These are phyloP conservation scores for Ferrisia virgata DNA, from an alignment of 2,888 invertebrate species.

Conservation along the genomic window DNA sequence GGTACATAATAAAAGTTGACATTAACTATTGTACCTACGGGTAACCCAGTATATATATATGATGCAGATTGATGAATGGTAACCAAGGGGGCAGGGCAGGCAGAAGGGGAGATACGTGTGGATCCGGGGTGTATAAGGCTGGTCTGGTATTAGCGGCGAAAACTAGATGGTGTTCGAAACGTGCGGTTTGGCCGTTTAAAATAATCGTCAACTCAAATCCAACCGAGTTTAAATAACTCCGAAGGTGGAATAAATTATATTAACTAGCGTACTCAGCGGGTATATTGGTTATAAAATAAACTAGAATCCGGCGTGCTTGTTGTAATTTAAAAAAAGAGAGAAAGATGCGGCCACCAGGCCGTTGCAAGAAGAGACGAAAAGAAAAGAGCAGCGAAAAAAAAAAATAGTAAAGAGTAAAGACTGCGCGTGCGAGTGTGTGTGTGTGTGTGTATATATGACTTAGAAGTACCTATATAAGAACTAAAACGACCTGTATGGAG, in stretches of 20 bases:
- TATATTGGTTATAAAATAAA: slow-evolving; percentile 45
- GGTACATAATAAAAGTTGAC: slow-evolving; percentile 37
- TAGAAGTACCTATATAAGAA: no score
- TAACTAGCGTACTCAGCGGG: slow-evolving; percentile 45
- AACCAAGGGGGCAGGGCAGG: background rate
- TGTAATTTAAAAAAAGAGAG: slow-evolving; percentile 41
- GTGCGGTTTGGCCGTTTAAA: slow-evolving; percentile 44
- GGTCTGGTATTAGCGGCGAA: slow-evolving; percentile 10
- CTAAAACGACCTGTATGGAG: slow-evolving; percentile 43
- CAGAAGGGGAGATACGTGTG: no score
- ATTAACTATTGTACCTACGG: background rate
- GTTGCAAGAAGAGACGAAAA: background rate
- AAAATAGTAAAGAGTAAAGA: background rate
- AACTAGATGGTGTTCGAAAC: slow-evolving; percentile 43
- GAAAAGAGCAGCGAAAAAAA: slow-evolving; percentile 18
- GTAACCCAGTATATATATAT: background rate
- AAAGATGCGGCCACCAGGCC: background rate
- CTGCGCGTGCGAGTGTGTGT: no score
- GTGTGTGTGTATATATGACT: no score
- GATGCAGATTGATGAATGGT: background rate
- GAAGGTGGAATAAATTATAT: slow-evolving; percentile 45
- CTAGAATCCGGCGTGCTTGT: slow-evolving; percentile 41
- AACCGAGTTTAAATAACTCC: slow-evolving; percentile 44
- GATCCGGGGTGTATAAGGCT: no score
- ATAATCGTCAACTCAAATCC: slow-evolving; percentile 45